A percentile compares a stretch with the other conserved stretches of the same genome.
phyloP scores from a whole-genome alignment of 2,888 invertebrate species.

The Parelbella ahira region DNA sequence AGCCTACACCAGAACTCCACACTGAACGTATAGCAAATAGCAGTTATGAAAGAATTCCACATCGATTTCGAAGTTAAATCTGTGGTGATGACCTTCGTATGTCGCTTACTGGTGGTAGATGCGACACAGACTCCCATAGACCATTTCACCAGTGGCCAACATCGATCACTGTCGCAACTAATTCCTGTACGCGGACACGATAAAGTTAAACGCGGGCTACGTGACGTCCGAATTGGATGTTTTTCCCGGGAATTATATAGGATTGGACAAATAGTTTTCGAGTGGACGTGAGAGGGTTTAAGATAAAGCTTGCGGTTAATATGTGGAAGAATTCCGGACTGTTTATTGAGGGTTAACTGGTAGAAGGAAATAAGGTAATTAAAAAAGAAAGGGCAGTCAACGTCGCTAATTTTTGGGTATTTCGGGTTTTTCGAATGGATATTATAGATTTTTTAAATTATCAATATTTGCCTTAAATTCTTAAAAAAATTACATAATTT shows the following conservation, averaged over 20 bases:
- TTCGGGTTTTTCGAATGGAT: too few relatives aligned
- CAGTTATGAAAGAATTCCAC: too few relatives aligned
- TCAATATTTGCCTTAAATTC: too few relatives aligned
- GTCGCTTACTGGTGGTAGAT: too few relatives aligned
- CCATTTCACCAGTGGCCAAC: slow-evolving; percentile 30
- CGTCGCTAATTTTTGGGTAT: too few relatives aligned
- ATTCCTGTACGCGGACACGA: slow-evolving; percentile 46
- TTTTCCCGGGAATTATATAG: slow-evolving; percentile 59
- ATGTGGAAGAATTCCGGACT: slow-evolving; percentile 33
- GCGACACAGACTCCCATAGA: neutral
- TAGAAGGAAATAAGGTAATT: neutral
- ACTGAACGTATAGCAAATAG: too few relatives aligned
- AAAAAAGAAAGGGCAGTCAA: slow-evolving; percentile 5
- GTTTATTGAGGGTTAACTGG: slow-evolving; percentile 15
- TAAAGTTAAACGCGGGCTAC: slow-evolving; percentile 45
- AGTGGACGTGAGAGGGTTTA: slow-evolving; percentile 44
- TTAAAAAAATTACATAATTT: too few relatives aligned
- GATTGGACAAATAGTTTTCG: slow-evolving; percentile 58
- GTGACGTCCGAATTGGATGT: slow-evolving; percentile 47
- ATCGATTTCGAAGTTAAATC: too few relatives aligned
- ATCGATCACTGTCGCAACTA: slow-evolving; percentile 50
- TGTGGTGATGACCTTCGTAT: too few relatives aligned
- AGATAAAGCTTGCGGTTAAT: slow-evolving; percentile 38
- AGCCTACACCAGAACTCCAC: too few relatives aligned
- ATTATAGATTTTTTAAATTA: too few relatives aligned